These are phyloP conservation scores for Bufo gargarizans DNA, from an alignment of 2,113 vertebrate species.

Conservation along the genomic window DNA sequence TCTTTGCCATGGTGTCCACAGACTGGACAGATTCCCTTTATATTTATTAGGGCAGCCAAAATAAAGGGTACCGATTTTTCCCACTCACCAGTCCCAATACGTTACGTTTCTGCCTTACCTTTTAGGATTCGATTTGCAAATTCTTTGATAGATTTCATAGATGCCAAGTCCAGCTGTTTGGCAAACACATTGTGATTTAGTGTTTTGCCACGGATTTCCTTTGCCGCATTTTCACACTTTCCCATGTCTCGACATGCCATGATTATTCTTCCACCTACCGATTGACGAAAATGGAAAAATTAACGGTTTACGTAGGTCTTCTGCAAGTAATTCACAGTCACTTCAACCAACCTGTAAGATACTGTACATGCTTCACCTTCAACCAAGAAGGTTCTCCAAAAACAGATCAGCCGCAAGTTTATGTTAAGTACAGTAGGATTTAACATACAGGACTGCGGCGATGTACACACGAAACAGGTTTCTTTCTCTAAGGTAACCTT, in stretches of 20 bases:
- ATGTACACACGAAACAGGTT: too few relatives aligned
- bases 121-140: conserved; percentile 73
- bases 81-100: not conserved
- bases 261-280: conserved; percentile 79
- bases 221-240: conserved; percentile 81
- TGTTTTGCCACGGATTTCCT: conserved; percentile 78
- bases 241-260: conserved; percentile 85
- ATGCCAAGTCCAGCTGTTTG: conserved; percentile 77
- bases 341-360: too few relatives aligned
- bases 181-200: conserved; percentile 78
- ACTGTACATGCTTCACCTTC: too few relatives aligned
- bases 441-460: too few relatives aligned
- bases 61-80: too few relatives aligned
- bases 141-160: conserved; percentile 76
- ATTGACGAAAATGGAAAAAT: not conserved
- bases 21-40: too few relatives aligned
- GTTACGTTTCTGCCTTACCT: conserved; percentile 64
- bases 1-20: too few relatives aligned
- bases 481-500: too few relatives aligned
- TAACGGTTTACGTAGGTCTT: not conserved
- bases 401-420: too few relatives aligned
- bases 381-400: too few relatives aligned
- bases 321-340: not conserved
- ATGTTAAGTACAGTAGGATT: too few relatives aligned
- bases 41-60: too few relatives aligned